A percentile compares a stretch with the other conserved stretches of the same genome.
These are phyloP conservation scores for Hypena proboscidalis DNA, from an alignment of 2,888 invertebrate genomes.

Conservation along the genomic window DNA sequence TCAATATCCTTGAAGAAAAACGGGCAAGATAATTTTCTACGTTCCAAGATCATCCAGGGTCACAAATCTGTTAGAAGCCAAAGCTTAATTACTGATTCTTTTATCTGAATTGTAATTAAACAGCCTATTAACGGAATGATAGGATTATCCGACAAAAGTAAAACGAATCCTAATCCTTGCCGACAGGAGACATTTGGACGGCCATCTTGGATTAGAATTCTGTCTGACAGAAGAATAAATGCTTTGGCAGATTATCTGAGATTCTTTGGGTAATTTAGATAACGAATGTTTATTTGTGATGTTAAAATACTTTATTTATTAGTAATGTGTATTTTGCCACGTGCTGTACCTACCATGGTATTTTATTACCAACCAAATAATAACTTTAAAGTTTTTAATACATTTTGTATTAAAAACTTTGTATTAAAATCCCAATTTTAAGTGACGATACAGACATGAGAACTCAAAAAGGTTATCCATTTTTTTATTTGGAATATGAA, in stretches of 20 bases:
- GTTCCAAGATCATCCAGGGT: too few relatives aligned
- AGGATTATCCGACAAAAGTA: conserved; percentile 17
- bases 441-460: too few relatives aligned
- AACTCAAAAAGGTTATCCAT: too few relatives aligned
- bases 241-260: conserved; percentile 9
- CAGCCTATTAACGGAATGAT: conserved; percentile 20
- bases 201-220: conserved; percentile 16
- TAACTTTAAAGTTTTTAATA: too few relatives aligned
- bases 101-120: conserved; percentile 13
- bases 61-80: too few relatives aligned
- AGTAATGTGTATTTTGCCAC: background rate
- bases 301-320: background rate
- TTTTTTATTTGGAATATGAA: too few relatives aligned
- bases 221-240: conserved; percentile 10
- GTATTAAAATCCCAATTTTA: too few relatives aligned
- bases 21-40: too few relatives aligned
- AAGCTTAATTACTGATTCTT: background rate
- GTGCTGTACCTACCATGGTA: too few relatives aligned
- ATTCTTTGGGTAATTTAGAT: background rate
- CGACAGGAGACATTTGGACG: background rate
- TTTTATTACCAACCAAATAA: too few relatives aligned
- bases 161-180: conserved; percentile 13
- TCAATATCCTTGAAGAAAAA: too few relatives aligned
- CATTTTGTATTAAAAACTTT: too few relatives aligned
- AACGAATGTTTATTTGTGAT: background rate